Base-by-base conservation (phyloP, 1,140 invertebrate genomes). In the Battus philenor region DNA sequence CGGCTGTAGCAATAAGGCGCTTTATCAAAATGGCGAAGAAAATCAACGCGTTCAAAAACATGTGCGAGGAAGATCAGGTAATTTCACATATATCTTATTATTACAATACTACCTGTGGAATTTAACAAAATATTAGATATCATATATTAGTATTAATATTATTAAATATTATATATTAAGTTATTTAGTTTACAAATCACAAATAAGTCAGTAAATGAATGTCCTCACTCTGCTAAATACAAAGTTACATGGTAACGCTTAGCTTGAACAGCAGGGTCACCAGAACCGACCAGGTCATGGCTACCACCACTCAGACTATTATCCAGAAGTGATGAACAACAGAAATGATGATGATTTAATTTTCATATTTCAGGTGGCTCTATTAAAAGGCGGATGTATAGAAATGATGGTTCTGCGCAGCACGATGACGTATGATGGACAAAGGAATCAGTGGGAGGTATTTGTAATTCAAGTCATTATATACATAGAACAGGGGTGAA, bases 1-100 rank as follows among this genome's bases (percentile, higher is more conserved):
- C 95, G 0, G 95, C 96, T 1, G 91, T 96, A 44, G 95, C 95
- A 1, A 97, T 98, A 53, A 86, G 95, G 44, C 87, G 96, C 22
- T 85, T 98, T 11, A 97, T 97, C 58, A 95, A 96, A 77, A 96
- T 97, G 93, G 92, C 94, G 0, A 97, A 97, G 65, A 94, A 94
- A 74, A 94, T 97, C 22, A 92, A 90, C 55, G 93, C 91, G 12
- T 97, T 96, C 72, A 95, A 93, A 75, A 95, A 92, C 65, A 93
- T 97, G 90, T 97, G 94, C 64, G 93, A 96, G 68, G 94, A 95
- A 60, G 95, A 97, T 86, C 95, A 97, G 86, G 79, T 75, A 20
- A 41, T n/a, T n/a, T n/a, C n/a, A n/a, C n/a, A n/a, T n/a, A n/a
- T n/a, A n/a, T n/a, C n/a, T n/a, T n/a, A n/a, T n/a, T n/a, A n/a